Evolutionary conservation across 2,113 vertebrate genomes (phyloP).

Genomic region (Bos javanicus): DNA sequence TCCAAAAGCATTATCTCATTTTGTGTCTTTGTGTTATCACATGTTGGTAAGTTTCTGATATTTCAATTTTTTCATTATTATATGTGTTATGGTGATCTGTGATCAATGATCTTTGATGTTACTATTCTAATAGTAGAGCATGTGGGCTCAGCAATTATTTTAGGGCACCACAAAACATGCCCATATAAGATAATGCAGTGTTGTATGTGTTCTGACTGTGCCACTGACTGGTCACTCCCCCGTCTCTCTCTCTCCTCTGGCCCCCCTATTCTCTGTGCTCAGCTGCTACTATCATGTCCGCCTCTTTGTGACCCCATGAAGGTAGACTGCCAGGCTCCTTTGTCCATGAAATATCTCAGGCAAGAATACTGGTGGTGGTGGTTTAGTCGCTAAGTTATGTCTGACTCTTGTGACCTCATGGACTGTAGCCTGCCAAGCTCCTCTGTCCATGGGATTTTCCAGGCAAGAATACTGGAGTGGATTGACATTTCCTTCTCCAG

Average conservation of each 20-base stretch:
- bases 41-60: not conserved
- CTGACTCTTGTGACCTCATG: not conserved
- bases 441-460: not conserved
- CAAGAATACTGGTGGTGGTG: not conserved
- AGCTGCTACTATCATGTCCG: not conserved
- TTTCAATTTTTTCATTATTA: not conserved
- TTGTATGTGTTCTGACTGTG: not conserved
- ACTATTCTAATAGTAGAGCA: not conserved
- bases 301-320: not conserved
- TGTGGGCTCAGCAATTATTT: not conserved
- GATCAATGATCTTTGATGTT: not conserved
- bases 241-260: not conserved
- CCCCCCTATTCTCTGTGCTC: not conserved
- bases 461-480: not conserved
- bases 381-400: not conserved
- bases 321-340: not conserved
- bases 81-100: not conserved
- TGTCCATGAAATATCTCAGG: not conserved
- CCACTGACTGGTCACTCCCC: not conserved
- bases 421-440: not conserved
- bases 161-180: not conserved
- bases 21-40: not conserved
- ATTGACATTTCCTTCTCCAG: not conserved
- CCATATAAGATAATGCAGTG: not conserved
- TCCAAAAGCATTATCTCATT: not conserved